These are phyloP conservation scores for Danio jaintianensis DNA, from an alignment of 2,797 vertebrate species.

Conservation along the genomic window DNA sequence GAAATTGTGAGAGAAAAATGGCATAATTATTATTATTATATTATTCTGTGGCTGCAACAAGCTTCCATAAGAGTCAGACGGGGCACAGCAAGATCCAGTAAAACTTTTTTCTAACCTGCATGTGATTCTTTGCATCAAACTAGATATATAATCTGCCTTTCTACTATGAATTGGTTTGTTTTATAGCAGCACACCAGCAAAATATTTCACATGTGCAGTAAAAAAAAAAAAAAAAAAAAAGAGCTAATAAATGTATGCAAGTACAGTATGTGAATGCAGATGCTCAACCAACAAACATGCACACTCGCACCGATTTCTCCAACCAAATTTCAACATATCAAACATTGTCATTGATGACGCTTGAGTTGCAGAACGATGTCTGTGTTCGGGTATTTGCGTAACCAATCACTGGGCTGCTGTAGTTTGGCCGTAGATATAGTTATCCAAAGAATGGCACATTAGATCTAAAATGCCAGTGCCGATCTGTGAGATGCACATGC, in stretches of 20 bases:
- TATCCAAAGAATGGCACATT: constrained; percentile 1
- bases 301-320: too few relatives aligned
- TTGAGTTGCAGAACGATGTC: background rate
- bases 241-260: too few relatives aligned
- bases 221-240: background rate
- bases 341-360: background rate
- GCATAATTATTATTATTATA: too few relatives aligned
- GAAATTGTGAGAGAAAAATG: too few relatives aligned
- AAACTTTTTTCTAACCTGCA: constrained; percentile 19
- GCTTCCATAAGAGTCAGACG: constrained; percentile 1
- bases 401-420: constrained; percentile 25
- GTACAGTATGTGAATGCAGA: background rate
- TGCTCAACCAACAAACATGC: background rate
- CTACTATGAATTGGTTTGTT: constrained; percentile 28
- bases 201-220: background rate
- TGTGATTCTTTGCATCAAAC: constrained; percentile 21
- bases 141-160: background rate
- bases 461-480: background rate
- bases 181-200: background rate
- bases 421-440: constrained; percentile 47
- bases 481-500: background rate
- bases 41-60: too few relatives aligned
- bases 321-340: too few relatives aligned
- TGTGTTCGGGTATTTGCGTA: background rate
- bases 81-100: constrained; percentile 27